phyloP scores from a whole-genome alignment of 2,888 invertebrate species.

The Craniophora ligustri region DNA sequence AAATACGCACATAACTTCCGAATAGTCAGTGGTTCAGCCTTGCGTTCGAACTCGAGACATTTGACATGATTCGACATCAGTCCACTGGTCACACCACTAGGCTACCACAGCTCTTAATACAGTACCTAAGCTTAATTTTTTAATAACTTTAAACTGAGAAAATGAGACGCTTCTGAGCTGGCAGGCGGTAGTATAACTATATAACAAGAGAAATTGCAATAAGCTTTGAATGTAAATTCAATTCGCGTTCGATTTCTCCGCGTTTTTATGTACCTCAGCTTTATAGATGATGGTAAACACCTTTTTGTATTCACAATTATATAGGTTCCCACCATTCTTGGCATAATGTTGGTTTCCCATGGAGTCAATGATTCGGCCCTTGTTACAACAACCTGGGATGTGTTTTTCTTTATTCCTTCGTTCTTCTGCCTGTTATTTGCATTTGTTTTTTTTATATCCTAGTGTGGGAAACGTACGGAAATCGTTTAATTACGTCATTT shows the following conservation, averaged over 20 bases:
- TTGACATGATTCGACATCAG: too few species aligned
- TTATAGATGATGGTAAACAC: slow-evolving; percentile 47
- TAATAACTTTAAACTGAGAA: too few species aligned
- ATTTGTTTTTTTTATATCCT: slow-evolving; percentile 5
- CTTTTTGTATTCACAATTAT: slow-evolving; percentile 49
- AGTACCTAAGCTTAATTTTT: too few species aligned
- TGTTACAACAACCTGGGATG: slow-evolving; percentile 20
- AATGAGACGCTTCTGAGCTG: too few species aligned
- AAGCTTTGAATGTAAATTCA: slow-evolving; percentile 27
- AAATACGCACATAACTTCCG: too few species aligned
- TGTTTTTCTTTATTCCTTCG: not conserved
- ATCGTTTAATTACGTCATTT: too few species aligned
- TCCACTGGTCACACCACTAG: too few species aligned
- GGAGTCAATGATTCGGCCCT: slow-evolving; percentile 55
- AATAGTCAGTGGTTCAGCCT: too few species aligned
- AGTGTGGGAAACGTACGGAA: not conserved
- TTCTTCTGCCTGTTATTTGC: slow-evolving; percentile 8
- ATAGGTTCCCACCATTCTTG: slow-evolving; percentile 64
- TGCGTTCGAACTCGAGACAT: too few species aligned
- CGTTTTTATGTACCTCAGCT: slow-evolving; percentile 31
- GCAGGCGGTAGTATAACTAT: too few species aligned
- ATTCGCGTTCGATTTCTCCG: slow-evolving; percentile 18
- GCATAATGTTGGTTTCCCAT: slow-evolving; percentile 58
- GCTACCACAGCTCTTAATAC: too few species aligned
- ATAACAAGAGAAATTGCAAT: slow-evolving; percentile 19